phyloP scores from a whole-genome alignment of 2,113 vertebrate species.

The Corapipo altera region DNA sequence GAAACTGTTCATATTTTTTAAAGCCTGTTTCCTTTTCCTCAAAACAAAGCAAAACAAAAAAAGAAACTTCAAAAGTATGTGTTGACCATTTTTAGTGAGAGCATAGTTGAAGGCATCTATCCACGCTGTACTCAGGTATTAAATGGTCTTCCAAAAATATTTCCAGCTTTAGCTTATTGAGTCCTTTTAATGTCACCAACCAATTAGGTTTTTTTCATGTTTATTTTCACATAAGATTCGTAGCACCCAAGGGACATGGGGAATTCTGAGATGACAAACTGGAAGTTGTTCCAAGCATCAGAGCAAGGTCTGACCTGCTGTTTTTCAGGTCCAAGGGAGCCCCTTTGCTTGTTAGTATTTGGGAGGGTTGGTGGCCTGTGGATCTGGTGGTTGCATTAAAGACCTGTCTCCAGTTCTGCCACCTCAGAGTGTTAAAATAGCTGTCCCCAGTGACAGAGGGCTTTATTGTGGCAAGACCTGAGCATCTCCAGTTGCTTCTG shows the following conservation, averaged over 20 bases:
- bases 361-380: not conserved
- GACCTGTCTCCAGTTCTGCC: not conserved
- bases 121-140: not conserved
- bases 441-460: not conserved
- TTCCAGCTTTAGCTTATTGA: not conserved
- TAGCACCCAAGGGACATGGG: not conserved
- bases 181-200: not conserved
- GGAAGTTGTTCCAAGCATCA: not conserved
- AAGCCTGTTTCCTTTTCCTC: constrained; percentile 32
- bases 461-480: not conserved
- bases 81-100: constrained; percentile 23
- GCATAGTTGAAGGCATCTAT: not conserved
- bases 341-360: not conserved
- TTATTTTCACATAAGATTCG: not conserved
- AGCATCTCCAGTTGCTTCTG: not conserved
- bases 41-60: not conserved
- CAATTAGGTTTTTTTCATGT: not conserved
- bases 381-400: not conserved
- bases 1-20: not conserved
- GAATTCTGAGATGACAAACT: not conserved
- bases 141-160: constrained; percentile 7
- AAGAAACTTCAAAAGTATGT: not conserved
- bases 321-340: not conserved
- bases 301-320: not conserved
- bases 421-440: not conserved